These are phyloP conservation scores for Tautogolabrus adspersus DNA, from an alignment of 2,113 vertebrate genomes.

Conservation along the genomic window DNA sequence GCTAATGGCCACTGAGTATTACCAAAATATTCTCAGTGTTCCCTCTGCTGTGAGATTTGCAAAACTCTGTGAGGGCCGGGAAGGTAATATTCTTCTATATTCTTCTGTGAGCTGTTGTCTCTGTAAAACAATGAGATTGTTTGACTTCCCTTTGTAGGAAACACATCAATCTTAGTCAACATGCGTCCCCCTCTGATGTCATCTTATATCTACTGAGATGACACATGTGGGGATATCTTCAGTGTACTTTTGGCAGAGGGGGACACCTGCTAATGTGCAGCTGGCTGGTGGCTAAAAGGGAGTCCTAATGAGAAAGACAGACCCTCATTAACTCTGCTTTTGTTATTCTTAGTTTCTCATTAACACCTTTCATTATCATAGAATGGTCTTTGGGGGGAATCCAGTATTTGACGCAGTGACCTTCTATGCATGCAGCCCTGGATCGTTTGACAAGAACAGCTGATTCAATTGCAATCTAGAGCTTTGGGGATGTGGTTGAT, in stretches of 20 bases:
- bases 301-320: constrained; percentile 34
- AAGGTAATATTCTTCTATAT: constrained; percentile 15
- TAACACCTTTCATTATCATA: constrained; percentile 33
- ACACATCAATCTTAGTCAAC: constrained; percentile 24
- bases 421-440: background rate
- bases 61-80: background rate
- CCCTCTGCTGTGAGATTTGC: background rate
- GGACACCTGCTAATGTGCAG: constrained; percentile 27
- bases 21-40: background rate
- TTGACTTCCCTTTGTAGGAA: constrained; percentile 12
- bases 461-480: constrained; percentile 2
- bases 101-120: constrained; percentile 5
- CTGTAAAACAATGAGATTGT: background rate
- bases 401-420: background rate
- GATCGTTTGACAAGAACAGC: background rate
- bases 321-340: constrained; percentile 52
- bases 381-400: background rate
- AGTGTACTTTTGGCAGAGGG: constrained; percentile 1
- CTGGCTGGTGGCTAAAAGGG: constrained; percentile 29
- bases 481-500: background rate
- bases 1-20: background rate
- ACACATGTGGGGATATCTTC: constrained; percentile 3
- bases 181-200: constrained; percentile 4
- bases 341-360: constrained; percentile 55
- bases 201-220: constrained; percentile 45